Evolutionary conservation across 2,888 invertebrate species (phyloP).

Genomic region (Drosophila incognita): DNA sequence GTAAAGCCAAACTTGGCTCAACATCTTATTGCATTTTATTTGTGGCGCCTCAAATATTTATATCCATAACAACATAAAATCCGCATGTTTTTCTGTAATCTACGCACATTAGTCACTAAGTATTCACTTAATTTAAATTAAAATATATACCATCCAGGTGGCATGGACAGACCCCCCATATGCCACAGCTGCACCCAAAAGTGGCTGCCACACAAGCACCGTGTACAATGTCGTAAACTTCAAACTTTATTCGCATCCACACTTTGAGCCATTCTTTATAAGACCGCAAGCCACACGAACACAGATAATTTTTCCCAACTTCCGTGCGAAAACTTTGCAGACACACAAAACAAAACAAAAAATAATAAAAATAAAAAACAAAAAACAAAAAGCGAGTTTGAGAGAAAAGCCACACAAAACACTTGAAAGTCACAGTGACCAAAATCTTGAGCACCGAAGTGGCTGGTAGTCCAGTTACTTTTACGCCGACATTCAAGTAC

Average conservation of each 20-base stretch:
- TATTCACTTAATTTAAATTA: background rate
- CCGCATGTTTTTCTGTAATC: background rate
- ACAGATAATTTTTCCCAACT: constrained; percentile 51
- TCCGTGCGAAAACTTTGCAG: constrained; percentile 61
- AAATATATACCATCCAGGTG: constrained; percentile 1
- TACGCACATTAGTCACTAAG: background rate
- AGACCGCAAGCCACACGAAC: constrained; percentile 18
- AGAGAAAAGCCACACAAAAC: constrained; percentile 18
- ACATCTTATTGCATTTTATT: constrained; percentile 2
- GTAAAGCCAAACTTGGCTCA: constrained; percentile 8
- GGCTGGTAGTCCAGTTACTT: constrained; percentile 30
- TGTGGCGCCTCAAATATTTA: background rate
- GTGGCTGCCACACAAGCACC: background rate
- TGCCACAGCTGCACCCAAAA: constrained; percentile 14
- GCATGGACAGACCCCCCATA: background rate
- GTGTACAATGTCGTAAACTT: constrained; percentile 20
- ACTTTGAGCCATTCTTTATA: constrained; percentile 14
- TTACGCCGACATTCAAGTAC: constrained; percentile 68
- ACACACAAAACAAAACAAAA: constrained; percentile 35
- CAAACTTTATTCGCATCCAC: constrained; percentile 5
- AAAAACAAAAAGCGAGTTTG: background rate
- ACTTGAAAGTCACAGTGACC: constrained; percentile 11
- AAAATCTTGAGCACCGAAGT: constrained; percentile 18
- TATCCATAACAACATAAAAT: background rate
- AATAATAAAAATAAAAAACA: background rate